Base-by-base conservation (phyloP, 2,113 vertebrate species). In the Forbesichthys papilliferus region DNA sequence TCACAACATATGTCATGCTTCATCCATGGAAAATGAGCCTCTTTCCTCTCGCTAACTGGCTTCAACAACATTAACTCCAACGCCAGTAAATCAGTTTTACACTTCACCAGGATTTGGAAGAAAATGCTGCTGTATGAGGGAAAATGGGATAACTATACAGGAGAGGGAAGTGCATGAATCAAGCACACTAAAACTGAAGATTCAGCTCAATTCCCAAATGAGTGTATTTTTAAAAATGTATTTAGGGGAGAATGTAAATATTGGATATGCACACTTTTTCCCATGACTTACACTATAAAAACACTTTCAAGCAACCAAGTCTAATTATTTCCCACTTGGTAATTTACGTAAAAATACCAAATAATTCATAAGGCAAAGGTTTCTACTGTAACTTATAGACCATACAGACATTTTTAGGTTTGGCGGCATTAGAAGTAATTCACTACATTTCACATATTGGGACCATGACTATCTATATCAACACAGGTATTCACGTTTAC, bases 1-100 rank as follows among this genome's bases (percentile, higher is more conserved):
- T 84, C 71, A 82, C 68, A 86, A 85, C 80, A 75, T 69, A 74
- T 84, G 81, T 82, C 78, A 82, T 33, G 76, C 70, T 75, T 78
- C 66, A 63, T 58, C 77, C 74, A 75, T 71, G 86, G 88, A 90
- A 88, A 89, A 86, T 81, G 83, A 77, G 85, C 51, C 69, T 73
- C 70, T 77, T 78, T 84, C 68, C 81, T 48, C 36, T 71, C 46
- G 48, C 77, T 85, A 77, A 80, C 73, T 81, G 79, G 62, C 82
- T 77, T 73, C 71, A 86, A 81, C 82, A 83, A 87, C 85, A 84
- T 70, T 70, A 33, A 73, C 9, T 63, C 71, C 66, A 67, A 66
- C 55, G 47, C 73, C 61, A 62, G 58, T 87, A 89, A 86, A 89
- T 86, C 79, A 80, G 64, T 74, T 89, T 83, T 74, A 89, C 74